Percentiles rank a stretch among this genome's conserved stretches.
Evolutionary conservation across 2,113 vertebrate genomes (phyloP).

Genomic region (Saguinus imperator): DNA sequence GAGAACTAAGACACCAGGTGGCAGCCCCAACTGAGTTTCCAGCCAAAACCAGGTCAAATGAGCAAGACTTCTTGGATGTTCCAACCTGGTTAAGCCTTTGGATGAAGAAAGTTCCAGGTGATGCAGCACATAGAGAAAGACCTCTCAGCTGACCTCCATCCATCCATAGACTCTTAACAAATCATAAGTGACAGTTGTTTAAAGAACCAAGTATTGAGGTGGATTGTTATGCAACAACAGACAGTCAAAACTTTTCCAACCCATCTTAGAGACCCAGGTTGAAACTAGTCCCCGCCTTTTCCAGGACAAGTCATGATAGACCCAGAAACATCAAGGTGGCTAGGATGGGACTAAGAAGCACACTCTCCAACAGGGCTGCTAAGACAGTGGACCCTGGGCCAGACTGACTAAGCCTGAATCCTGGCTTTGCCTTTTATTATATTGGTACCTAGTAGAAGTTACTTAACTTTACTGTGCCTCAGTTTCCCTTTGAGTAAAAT

Average conservation of each 20-base stretch:
- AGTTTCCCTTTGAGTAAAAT: slow-evolving; percentile 18
- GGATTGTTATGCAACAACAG: not conserved
- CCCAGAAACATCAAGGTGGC: not conserved
- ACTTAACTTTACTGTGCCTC: not conserved
- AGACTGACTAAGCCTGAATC: not conserved
- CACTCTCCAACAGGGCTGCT: not conserved
- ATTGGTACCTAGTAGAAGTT: not conserved
- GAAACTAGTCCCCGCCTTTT: not conserved
- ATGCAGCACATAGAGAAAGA: not conserved
- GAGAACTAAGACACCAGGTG: not conserved
- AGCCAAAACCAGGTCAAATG: not conserved
- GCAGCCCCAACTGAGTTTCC: not conserved
- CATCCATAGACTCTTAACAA: not conserved
- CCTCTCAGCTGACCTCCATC: not conserved
- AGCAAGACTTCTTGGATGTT: not conserved
- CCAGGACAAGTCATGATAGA: not conserved
- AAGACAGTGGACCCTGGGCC: not conserved
- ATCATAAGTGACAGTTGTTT: not conserved
- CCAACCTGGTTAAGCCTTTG: not conserved
- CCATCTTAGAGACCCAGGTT: not conserved
- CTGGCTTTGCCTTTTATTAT: not conserved
- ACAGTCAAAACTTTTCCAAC: not conserved
- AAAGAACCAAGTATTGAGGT: not conserved
- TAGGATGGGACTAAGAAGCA: not conserved
- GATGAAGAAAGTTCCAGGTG: not conserved